Percentiles rank a stretch among this genome's conserved stretches.
Evolutionary conservation across 2,113 vertebrate genomes (phyloP).

Genomic region (Gopherus evgoodei): DNA sequence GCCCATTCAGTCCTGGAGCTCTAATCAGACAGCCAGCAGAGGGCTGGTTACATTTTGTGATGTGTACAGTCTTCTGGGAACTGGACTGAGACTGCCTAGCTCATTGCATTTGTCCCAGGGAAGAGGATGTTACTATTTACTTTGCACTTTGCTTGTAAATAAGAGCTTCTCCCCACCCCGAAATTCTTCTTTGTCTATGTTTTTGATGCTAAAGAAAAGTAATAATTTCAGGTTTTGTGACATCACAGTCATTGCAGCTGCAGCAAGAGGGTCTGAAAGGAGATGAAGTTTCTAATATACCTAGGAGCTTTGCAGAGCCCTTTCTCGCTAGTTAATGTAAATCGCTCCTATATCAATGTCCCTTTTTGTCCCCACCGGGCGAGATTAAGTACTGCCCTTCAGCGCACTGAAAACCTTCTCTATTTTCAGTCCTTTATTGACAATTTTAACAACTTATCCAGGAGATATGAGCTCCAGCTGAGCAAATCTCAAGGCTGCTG

Average conservation of each 20-base stretch:
- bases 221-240: not conserved
- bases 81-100: not conserved
- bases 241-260: not conserved
- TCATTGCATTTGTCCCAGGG: not conserved
- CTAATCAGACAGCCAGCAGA: not conserved
- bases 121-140: not conserved
- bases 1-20: not conserved
- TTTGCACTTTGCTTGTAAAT: not conserved
- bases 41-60: not conserved
- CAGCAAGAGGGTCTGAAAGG: not conserved
- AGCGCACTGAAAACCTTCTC: not conserved
- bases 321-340: not conserved
- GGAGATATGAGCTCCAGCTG: not conserved
- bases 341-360: not conserved
- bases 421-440: not conserved
- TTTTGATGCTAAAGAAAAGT: not conserved
- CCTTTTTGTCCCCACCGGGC: not conserved
- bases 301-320: not conserved
- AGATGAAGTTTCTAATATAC: not conserved
- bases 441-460: not conserved
- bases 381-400: not conserved
- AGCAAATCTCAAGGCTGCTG: not conserved
- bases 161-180: not conserved
- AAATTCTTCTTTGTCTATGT: not conserved
- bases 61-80: not conserved